Base-by-base conservation (phyloP, 1,140 invertebrate genomes). In the Hylaeus volcanicus region DNA sequence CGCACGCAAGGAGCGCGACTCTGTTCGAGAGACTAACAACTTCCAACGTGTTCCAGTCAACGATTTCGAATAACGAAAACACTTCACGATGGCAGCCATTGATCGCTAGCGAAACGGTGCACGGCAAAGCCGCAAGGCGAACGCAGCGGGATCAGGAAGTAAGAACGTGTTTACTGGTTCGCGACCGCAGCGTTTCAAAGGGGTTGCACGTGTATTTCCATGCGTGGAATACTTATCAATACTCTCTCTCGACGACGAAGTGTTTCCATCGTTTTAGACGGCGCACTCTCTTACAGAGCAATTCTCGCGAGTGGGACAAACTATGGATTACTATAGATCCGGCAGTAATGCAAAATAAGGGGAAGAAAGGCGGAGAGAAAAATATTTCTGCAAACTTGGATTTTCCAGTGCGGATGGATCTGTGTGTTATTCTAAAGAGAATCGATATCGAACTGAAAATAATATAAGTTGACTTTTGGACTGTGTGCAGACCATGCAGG, bases 121-220 rank as follows among this genome's bases (percentile, higher is more conserved):
- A 43, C 73, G 48, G 45, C 14, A 14, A 39, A 26, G 74, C 63
- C 63, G 53, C 64, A 45, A 76, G 74, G 51, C 53, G 74, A 58
- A 43, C 53, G 53, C 74, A 60, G 9, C 48, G 53, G 65, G 55
- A 77, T 70, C 74, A 70, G 74, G 74, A 77, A 77, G 65, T 77
- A 77, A 51, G 55, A 77, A 77, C 74, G 56, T 70, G 74, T 77
- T 77, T 77, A 69, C 45, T 14, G 43, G 65, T 37, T 60, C 37
- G 74, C 65, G 66, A 77, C 74, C 65, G 65, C 65, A 69, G 61
- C 74, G 74, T 55, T 14, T 77, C 74, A 77, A 77, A 77, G 74
- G 45, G 74, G 74, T 77, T 69, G 74, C 65, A 77, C 74, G 65
- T 77, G 74, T 70, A 61, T 60, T 77, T 69, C 74, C 74, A 77